Evolutionary conservation across 64 coral and sea anemone species (phyloP), one percentile per base, ranked within the genome.

Genomic region (Astreopora myriophthalma): DNA sequence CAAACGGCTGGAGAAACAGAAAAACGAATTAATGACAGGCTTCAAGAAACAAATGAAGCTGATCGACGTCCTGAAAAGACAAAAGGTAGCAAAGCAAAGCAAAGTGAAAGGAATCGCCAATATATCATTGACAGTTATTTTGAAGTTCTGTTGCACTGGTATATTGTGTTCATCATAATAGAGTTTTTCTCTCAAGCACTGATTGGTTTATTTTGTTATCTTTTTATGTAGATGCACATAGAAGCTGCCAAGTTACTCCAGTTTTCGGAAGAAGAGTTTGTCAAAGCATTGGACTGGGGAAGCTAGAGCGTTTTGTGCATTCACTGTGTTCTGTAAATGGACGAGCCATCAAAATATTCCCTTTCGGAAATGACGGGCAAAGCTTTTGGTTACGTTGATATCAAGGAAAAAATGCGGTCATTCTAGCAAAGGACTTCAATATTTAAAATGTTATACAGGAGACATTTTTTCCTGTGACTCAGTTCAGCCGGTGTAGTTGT

Each of bases 31-130:
- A 48, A 98, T 98, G 96, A 82, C 96, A 3, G 96, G 93, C 32
- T 98, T 98, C 52, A 98, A 98, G 44, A 98, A 98, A 48, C 96
- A 98, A 71, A 98, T 98, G 96, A 98, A 98, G 34, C 90, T 98
- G 4, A 95, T 98, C 26, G 96, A 98, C 71, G 90, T 98, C n/a
- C 86, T 98, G 13, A 98, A 98, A 73, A 76, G 94, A 83, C 96
- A 98, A 51, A 98, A 98, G 93, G 96, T 98, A 25, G 5, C 49
- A 52, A 9, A n/a, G 11, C 11, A 11, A 4, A 11, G 42, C 42
- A 46, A 46, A 46, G 11, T 6, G 4, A 11, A 46, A 46, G 42
- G 42, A 46, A n/a, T n/a, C n/a, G n/a, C n/a, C n/a, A n/a, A n/a
- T n/a, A n/a, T n/a, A n/a, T n/a, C n/a, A n/a, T n/a, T n/a, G n/a